Percentiles rank a stretch among this genome's conserved stretches.
Evolutionary conservation across 2,797 vertebrate species (phyloP).

Genomic region (Diplodus sargus): DNA sequence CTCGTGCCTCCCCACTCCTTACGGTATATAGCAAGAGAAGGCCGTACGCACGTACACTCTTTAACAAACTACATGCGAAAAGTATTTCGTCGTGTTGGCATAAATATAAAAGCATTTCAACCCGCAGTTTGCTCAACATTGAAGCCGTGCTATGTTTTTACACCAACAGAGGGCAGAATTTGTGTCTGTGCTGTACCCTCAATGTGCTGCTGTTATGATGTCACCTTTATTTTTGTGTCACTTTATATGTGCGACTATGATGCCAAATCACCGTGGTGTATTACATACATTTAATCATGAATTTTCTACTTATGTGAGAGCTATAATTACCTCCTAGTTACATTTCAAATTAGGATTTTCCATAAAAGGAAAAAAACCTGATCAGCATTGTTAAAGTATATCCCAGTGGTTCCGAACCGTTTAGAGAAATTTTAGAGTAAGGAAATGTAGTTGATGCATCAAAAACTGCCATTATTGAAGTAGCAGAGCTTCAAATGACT

Average conservation of each 20-base stretch:
- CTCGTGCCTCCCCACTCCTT: neutral
- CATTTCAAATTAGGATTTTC: neutral
- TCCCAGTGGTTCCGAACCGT: too few relatives aligned
- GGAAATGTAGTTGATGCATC: neutral
- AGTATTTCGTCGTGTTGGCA: neutral
- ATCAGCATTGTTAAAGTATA: too few relatives aligned
- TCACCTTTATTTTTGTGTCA: neutral
- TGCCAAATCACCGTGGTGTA: neutral
- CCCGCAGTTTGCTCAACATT: neutral
- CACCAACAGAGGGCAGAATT: slow-evolving; percentile 79
- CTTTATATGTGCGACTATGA: neutral
- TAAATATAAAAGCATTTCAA: neutral
- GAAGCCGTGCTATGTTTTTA: neutral
- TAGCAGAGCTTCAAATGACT: neutral
- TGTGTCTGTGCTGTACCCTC: neutral
- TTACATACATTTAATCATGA: neutral
- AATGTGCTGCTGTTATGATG: neutral
- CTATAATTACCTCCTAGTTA: neutral
- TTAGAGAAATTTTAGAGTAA: too few relatives aligned
- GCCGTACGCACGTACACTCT: slow-evolving; percentile 9
- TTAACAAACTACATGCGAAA: neutral
- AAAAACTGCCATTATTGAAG: neutral
- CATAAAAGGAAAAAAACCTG: too few relatives aligned
- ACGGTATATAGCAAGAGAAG: neutral
- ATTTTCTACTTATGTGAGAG: neutral